A percentile compares a stretch with the other conserved stretches of the same genome.
These are phyloP conservation scores for Eupeodes luniger DNA, from an alignment of 2,888 invertebrate species.

Conservation along the genomic window DNA sequence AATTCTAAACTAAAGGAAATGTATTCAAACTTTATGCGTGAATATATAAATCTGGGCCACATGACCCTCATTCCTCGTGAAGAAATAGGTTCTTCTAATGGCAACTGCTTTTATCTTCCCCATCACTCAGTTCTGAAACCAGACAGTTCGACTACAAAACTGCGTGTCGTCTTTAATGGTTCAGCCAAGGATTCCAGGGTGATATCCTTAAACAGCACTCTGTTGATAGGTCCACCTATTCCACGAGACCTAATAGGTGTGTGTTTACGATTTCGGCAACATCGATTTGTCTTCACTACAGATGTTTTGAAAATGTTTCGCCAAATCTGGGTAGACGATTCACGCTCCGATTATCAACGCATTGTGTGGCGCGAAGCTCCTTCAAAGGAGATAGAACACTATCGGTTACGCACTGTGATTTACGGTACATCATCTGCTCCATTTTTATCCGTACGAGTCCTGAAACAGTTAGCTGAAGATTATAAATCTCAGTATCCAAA, in stretches of 20 bases:
- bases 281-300: slow-evolving; percentile 42
- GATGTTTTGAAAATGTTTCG: too few species aligned
- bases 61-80: slow-evolving; percentile 36
- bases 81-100: slow-evolving; percentile 5
- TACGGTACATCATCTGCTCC: not conserved
- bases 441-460: too few species aligned
- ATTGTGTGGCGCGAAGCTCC: slow-evolving; percentile 57
- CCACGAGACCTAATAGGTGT: slow-evolving; percentile 63
- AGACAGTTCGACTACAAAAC: slow-evolving; percentile 51
- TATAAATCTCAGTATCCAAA: too few species aligned
- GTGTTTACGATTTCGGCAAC: slow-evolving; percentile 67
- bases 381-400: slow-evolving; percentile 36
- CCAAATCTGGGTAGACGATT: slow-evolving; percentile 34
- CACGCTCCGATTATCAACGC: slow-evolving; percentile 4
- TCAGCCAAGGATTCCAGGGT: slow-evolving; percentile 56
- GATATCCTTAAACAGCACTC: slow-evolving; percentile 40
- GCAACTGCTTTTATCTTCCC: slow-evolving; percentile 64
- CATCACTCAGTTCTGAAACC: slow-evolving; percentile 69
- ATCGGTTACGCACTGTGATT: slow-evolving; percentile 20
- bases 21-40: slow-evolving; percentile 36
- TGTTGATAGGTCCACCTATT: slow-evolving; percentile 36
- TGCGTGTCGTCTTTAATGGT: slow-evolving; percentile 38
- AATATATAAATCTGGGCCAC: slow-evolving; percentile 39
- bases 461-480: too few species aligned
- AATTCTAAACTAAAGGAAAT: slow-evolving; percentile 12